Evolutionary conservation across 1,140 invertebrate genomes (phyloP).

Genomic region (Contarinia nasturtii): DNA sequence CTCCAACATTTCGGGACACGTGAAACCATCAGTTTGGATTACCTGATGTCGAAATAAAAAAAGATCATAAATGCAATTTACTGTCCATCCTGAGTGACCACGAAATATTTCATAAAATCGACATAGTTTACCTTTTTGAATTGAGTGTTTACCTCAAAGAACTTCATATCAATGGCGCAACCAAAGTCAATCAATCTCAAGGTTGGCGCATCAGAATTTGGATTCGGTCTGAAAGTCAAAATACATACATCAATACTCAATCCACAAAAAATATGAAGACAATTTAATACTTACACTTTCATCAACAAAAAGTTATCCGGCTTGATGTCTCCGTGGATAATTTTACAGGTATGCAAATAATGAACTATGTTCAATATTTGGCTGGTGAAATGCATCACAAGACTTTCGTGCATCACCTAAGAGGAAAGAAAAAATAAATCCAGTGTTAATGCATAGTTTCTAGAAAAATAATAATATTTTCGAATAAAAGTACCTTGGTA

Average conservation of each 20-base stretch:
- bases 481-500: slow-evolving; percentile 38
- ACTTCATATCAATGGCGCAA: slow-evolving; percentile 73
- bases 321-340: slow-evolving; percentile 94
- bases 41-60: slow-evolving; percentile 5
- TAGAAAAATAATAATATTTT: neutral
- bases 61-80: no score
- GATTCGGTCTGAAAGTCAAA: slow-evolving; percentile 27
- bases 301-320: slow-evolving; percentile 90
- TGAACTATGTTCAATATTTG: slow-evolving; percentile 80
- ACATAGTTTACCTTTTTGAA: slow-evolving; percentile 53
- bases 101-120: no score
- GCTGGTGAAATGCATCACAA: slow-evolving; percentile 66
- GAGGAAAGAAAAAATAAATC: neutral
- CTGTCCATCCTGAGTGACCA: neutral
- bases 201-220: slow-evolving; percentile 37
- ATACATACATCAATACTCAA: no score
- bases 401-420: slow-evolving; percentile 38
- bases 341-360: slow-evolving; percentile 71
- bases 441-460: no score
- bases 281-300: slow-evolving; percentile 34
- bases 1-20: slow-evolving; percentile 75
- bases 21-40: slow-evolving; percentile 49
- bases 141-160: slow-evolving; percentile 57
- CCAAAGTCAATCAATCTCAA: slow-evolving; percentile 76
- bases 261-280: no score